phyloP scores from a whole-genome alignment of 2,888 invertebrate genomes.

The Lobophora halterata region DNA sequence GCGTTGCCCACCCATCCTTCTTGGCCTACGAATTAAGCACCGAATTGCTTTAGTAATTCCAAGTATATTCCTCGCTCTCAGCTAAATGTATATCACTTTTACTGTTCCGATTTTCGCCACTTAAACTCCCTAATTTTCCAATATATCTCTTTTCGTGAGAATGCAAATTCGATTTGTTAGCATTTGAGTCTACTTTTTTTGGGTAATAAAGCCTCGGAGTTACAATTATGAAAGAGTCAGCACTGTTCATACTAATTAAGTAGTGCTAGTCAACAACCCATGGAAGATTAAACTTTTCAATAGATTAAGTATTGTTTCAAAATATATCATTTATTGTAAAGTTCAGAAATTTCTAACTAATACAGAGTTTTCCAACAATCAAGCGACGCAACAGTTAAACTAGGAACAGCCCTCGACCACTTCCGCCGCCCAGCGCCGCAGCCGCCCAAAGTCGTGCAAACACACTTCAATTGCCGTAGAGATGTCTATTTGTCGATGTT shows the following conservation, averaged over 20 bases:
- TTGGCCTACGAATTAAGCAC: slow-evolving; percentile 79
- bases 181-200: slow-evolving; percentile 18
- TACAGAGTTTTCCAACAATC: slow-evolving; percentile 50
- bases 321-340: slow-evolving; percentile 9
- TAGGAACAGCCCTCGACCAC: slow-evolving; percentile 68
- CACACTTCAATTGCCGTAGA: slow-evolving; percentile 70
- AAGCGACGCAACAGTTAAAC: slow-evolving; percentile 76
- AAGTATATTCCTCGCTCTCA: slow-evolving; percentile 75
- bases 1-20: slow-evolving; percentile 73
- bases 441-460: slow-evolving; percentile 73
- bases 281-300: too few species aligned
- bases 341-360: slow-evolving; percentile 34
- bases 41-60: slow-evolving; percentile 77
- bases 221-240: too few species aligned
- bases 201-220: not conserved
- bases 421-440: slow-evolving; percentile 63
- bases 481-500: slow-evolving; percentile 35
- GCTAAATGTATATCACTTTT: slow-evolving; percentile 78
- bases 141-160: slow-evolving; percentile 52
- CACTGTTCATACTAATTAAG: too few species aligned
- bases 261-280: too few species aligned
- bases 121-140: slow-evolving; percentile 58
- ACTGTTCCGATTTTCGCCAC: slow-evolving; percentile 70
- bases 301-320: not conserved
- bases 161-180: slow-evolving; percentile 45